Evolutionary conservation across 2,888 invertebrate genomes (phyloP).

Genomic region (Lasius fuliginosus): DNA sequence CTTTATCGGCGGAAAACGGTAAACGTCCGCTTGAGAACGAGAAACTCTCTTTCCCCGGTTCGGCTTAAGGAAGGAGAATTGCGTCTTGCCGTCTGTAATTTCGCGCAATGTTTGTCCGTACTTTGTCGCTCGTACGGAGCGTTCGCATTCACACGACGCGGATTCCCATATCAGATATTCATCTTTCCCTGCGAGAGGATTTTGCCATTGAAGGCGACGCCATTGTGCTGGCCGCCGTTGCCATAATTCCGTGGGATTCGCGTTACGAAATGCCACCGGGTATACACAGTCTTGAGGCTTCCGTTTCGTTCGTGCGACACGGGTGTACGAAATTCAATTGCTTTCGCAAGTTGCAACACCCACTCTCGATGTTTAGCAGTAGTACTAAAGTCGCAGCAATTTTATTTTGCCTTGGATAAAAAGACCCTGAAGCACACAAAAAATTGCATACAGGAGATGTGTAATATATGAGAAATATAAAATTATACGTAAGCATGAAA

Average conservation of each 20-base stretch:
- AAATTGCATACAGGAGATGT: neutral
- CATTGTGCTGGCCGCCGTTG: conserved; percentile 76
- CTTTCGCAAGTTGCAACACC: conserved; percentile 35
- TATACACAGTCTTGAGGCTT: conserved; percentile 45
- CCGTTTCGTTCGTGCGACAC: conserved; percentile 42
- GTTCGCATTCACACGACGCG: conserved; percentile 81
- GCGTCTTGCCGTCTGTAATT: conserved; percentile 57
- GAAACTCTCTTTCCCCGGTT: conserved; percentile 64
- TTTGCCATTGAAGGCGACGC: conserved; percentile 80
- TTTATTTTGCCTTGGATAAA: conserved; percentile 21
- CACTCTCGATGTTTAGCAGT: conserved; percentile 26
- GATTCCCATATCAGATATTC: conserved; percentile 83
- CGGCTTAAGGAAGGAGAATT: conserved; percentile 28
- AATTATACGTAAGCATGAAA: neutral
- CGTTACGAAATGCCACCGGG: conserved; percentile 80
- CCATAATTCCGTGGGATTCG: conserved; percentile 81
- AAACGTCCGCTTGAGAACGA: conserved; percentile 56
- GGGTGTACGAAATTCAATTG: conserved; percentile 48
- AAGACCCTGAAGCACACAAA: neutral
- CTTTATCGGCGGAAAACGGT: conserved; percentile 46
- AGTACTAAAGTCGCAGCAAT: conserved; percentile 4
- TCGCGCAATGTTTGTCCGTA: conserved; percentile 60
- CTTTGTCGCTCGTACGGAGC: conserved; percentile 62
- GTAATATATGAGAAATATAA: conserved; percentile 2
- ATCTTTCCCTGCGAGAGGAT: conserved; percentile 76